Evolutionary conservation across 1,140 invertebrate genomes (phyloP), one percentile per base, ranked within the genome.

Genomic region (Tetragnatha versicolor): DNA sequence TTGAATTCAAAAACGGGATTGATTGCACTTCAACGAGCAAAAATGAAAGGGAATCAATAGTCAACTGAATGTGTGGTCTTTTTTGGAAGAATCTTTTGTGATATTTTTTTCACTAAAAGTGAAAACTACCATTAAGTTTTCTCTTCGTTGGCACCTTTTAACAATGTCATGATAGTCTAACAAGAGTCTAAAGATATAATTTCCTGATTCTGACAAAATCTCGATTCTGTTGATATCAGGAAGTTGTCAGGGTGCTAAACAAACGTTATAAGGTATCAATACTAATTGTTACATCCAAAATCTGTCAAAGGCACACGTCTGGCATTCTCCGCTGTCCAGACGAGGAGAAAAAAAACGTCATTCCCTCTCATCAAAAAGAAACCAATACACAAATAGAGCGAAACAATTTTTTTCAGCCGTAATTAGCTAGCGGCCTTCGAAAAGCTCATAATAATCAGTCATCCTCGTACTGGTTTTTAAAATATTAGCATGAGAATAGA

Each of bases 401-500:
- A 20, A 60, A 14, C 29, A 29, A 42, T 42, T 60, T 73, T 39
- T 60, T 20, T 33, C 69, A 60, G 17, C 35, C 31, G 29, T 73
- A 73, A 73, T 73, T 73, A 60, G 53, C 53, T 3, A 25, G 9
- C 35, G 69, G 58, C 69, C 69, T 73, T 73, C 69, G n/a, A 60
- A 27, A 45, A 31, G n/a, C 31, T 53, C 33, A 31, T 58, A 73
- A 73, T 73, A 31, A 73, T 73, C 69, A 73, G 35, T 73, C 53
- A 60, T 73, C 33, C 9, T 55, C 51, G 37, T 55, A 27, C 49
- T 47, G 42, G n/a, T 53, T 70, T 55, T 55, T 39, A 73, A 60
- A 58, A 22, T 60, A 73, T 73, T 73, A 60, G 12, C 69, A 73
- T 73, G 60, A 73, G 49, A 73, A 73, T 29, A 73, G 53, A 73